A percentile compares a stretch with the other conserved stretches of the same genome.
Evolutionary conservation across 2,113 vertebrate species (phyloP).

Genomic region (Rattus rattus): DNA sequence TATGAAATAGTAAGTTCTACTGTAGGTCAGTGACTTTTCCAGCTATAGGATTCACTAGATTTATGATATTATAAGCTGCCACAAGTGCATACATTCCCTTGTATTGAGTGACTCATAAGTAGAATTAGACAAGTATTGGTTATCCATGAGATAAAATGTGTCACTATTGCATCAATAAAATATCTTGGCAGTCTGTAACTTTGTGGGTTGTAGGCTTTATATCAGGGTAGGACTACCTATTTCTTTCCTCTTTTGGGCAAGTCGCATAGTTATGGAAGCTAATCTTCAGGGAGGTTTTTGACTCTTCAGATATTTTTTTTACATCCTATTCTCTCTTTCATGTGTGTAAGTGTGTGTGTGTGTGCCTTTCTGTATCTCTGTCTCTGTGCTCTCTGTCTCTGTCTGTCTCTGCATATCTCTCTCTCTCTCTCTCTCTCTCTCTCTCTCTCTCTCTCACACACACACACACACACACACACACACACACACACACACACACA

Average conservation of each 20-base stretch:
- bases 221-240: not conserved
- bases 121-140: not conserved
- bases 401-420: too few species aligned
- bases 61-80: not conserved
- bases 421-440: too few species aligned
- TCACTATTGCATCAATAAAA: not conserved
- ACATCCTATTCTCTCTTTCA: not conserved
- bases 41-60: not conserved
- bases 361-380: not conserved
- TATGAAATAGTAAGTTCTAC: not conserved
- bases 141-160: not conserved
- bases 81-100: not conserved
- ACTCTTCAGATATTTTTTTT: conserved; percentile 33
- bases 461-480: too few species aligned
- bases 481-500: not conserved
- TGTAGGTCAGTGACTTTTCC: not conserved
- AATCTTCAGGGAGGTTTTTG: not conserved
- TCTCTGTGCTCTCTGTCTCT: too few species aligned
- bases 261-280: not conserved
- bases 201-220: not conserved
- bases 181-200: not conserved
- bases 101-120: not conserved
- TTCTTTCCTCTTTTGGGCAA: not conserved
- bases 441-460: not conserved
- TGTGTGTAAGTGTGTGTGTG: too few species aligned